Evolutionary conservation across 2,888 invertebrate species (phyloP).

Genomic region (Omphaloscelis lunosa): DNA sequence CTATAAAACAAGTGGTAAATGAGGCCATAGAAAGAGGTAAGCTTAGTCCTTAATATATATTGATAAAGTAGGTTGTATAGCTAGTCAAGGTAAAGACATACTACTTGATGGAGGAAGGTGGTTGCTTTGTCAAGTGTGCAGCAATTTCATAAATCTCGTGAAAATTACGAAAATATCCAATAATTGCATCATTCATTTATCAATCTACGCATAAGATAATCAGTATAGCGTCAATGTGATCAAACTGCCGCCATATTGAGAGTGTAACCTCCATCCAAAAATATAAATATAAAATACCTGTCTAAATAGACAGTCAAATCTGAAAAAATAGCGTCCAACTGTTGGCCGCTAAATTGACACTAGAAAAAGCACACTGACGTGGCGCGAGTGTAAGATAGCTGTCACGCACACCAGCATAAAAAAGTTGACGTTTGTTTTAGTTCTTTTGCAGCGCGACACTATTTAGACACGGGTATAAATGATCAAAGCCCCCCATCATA

Average conservation of each 20-base stretch:
- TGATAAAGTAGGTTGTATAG: not conserved
- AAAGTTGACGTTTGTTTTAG: too few relatives aligned
- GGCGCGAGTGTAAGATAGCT: too few relatives aligned
- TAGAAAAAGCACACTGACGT: too few relatives aligned
- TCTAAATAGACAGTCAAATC: too few relatives aligned
- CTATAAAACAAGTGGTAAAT: conserved; percentile 98
- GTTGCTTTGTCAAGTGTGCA: not conserved
- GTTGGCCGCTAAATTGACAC: too few relatives aligned
- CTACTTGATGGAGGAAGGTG: not conserved
- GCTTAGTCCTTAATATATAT: conserved; percentile 61
- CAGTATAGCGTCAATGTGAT: too few relatives aligned
- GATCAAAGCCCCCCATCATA: not conserved
- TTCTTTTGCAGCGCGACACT: too few relatives aligned
- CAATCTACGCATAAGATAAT: not conserved
- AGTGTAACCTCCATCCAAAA: not conserved
- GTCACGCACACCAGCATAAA: too few relatives aligned
- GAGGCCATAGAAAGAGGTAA: conserved; percentile 98
- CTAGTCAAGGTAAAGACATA: conserved; percentile 16
- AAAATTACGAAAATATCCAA: not conserved
- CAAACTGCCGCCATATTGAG: not conserved
- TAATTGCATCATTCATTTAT: not conserved
- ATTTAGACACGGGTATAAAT: too few relatives aligned
- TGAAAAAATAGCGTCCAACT: too few relatives aligned
- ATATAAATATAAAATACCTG: too few relatives aligned
- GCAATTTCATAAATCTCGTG: not conserved